Conservation (phyloP, 2,113 vertebrate genomes). For the Carassius auratus region DNA sequence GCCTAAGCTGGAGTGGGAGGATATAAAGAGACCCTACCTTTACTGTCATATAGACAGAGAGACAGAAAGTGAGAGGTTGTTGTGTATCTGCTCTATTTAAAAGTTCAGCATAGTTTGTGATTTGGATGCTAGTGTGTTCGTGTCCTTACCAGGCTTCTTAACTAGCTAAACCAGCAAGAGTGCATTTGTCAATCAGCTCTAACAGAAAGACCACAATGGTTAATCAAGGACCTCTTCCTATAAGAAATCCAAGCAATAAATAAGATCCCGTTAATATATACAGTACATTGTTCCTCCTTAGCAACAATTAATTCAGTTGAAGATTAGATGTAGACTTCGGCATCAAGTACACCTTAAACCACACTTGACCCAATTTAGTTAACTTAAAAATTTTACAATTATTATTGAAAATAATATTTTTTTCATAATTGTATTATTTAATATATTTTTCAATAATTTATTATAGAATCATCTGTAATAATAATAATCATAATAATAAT, state of each 20-base stretch:
- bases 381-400: neutral
- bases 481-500: neutral
- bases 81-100: neutral
- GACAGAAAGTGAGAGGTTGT: neutral
- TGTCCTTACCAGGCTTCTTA: neutral
- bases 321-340: neutral
- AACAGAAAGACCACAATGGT: neutral
- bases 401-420: neutral
- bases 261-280: neutral
- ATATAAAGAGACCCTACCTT: neutral
- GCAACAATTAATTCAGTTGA: neutral
- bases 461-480: neutral
- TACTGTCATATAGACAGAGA: neutral
- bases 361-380: neutral
- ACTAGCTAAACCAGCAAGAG: neutral
- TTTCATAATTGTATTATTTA: no score
- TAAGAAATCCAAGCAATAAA: neutral
- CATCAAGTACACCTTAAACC: neutral
- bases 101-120: neutral
- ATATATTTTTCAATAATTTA: no score
- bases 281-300: neutral
- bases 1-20: neutral
- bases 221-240: neutral
- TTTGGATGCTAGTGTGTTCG: neutral
- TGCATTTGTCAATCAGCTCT: neutral